Percentiles rank a stretch among this genome's conserved stretches.
These are phyloP conservation scores for Gadopsis bispinosus DNA, from an alignment of 2,797 vertebrate genomes.

Conservation along the genomic window DNA sequence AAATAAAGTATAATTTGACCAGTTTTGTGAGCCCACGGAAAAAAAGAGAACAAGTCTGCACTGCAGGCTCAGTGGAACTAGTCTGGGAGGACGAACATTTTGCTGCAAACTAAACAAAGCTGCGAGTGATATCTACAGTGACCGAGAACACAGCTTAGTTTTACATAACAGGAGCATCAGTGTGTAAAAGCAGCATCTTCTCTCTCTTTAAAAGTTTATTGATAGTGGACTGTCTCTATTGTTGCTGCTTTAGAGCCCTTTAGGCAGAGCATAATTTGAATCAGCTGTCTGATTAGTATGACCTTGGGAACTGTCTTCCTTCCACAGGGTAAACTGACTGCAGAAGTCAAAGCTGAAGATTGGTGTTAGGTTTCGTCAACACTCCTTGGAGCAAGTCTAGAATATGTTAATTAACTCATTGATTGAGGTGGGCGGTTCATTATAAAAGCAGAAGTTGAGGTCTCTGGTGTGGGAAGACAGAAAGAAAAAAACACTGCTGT, in stretches of 20 bases:
- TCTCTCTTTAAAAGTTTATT: conserved; percentile 45
- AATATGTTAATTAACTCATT: conserved; percentile 83
- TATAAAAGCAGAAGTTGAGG: conserved; percentile 78
- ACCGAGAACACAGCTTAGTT: conserved; percentile 35
- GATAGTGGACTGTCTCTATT: conserved; percentile 37
- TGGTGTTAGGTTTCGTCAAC: conserved; percentile 78
- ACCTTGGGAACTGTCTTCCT: conserved; percentile 74
- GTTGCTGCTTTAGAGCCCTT: conserved; percentile 58
- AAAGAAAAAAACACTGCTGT: conserved; percentile 44
- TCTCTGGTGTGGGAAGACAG: conserved; percentile 76
- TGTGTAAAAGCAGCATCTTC: conserved; percentile 38
- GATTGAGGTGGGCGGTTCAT: conserved; percentile 82
- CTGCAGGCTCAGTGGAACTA: conserved; percentile 27
- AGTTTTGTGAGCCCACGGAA: conserved; percentile 50
- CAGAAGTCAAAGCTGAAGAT: conserved; percentile 48
- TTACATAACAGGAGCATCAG: conserved; percentile 39
- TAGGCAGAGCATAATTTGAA: conserved; percentile 73
- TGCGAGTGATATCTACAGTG: conserved; percentile 40
- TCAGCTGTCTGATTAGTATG: conserved; percentile 73
- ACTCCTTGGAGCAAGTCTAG: conserved; percentile 71
- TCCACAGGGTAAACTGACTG: conserved; percentile 70
- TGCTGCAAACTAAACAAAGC: conserved; percentile 53
- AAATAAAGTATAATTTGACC: conserved; percentile 65
- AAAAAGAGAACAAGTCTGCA: conserved; percentile 23
- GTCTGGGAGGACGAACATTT: conserved; percentile 50